Evolutionary conservation across 2,113 vertebrate species (phyloP), one percentile per base, ranked within the genome.

Genomic region (Arenaria interpres): DNA sequence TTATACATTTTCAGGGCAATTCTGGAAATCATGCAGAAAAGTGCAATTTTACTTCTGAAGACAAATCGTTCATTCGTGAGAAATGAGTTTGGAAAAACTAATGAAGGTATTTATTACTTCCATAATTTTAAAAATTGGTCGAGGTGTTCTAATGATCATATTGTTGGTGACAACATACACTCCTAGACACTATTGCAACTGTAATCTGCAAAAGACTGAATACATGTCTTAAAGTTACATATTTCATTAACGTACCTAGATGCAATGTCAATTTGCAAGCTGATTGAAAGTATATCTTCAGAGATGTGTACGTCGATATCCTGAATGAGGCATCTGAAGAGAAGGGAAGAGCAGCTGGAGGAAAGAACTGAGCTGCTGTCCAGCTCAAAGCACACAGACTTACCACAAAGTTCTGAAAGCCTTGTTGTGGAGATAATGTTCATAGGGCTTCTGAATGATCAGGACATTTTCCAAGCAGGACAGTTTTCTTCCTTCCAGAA

Each of bases 21-120:
- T 85, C 62, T 54, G 22, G 62, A 96, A 96, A 76, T 76, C 66
- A 94, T 66, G 78, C 57, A 94, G 91, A 95, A 96, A 94, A 96
- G n/a, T 57, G 66, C 53, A 76, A 57, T 88, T 92, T 94, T 67
- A 67, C 39, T 82, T 91, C n/a, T 83, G 76, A 41, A 91, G 71
- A 74, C 32, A 96, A 91, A 91, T 89, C 33, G 62, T 48, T 85
- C 30, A 71, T 75, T 93, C 77, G 39, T 74, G 68, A 96, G 66
- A 88, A 94, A 79, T 41, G 2, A 76, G 39, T 68, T 76, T 48
- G 54, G 48, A 75, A 88, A 81, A 69, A 51, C 30, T 76, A 94
- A 91, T 39, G 33, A 71, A 83, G 12, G 32, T 62, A 80, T 95
- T 79, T 85, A 78, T 88, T 88, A 74, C 59, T 63, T 91, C 35